A percentile compares a stretch with the other conserved stretches of the same genome.
These are phyloP conservation scores for Pseudomyrmex flavicornis DNA, from an alignment of 1,140 invertebrate species.

Conservation along the genomic window DNA sequence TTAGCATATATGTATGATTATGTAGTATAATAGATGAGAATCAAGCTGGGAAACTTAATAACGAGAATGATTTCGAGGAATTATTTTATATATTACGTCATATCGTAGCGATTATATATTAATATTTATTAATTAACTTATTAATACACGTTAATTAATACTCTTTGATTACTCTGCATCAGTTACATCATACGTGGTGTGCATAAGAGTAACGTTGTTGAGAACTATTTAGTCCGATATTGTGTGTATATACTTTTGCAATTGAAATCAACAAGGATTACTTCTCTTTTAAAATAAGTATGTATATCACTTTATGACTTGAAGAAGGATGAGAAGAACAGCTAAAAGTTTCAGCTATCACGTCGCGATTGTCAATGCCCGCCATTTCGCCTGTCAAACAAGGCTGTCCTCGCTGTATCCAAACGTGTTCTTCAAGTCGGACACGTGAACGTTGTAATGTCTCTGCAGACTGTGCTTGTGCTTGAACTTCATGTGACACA, in stretches of 20 bases:
- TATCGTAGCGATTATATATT: not conserved
- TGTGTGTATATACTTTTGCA: not conserved
- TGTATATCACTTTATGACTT: no score
- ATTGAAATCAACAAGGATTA: not conserved
- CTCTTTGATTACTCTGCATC: not conserved
- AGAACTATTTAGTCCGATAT: conserved; percentile 11
- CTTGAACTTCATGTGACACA: conserved; percentile 81
- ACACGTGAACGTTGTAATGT: conserved; percentile 76
- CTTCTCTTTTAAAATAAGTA: no score
- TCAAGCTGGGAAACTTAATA: no score
- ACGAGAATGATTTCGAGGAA: no score
- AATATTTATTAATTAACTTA: not conserved
- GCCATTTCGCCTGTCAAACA: conserved; percentile 55
- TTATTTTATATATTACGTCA: no score
- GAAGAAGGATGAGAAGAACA: no score
- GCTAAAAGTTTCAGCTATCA: not conserved
- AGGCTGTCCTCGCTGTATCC: not conserved
- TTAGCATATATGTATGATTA: no score
- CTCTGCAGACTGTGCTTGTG: conserved; percentile 82
- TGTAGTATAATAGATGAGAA: no score
- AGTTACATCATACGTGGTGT: not conserved
- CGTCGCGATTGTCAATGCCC: not conserved
- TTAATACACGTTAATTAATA: not conserved
- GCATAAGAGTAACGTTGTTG: not conserved
- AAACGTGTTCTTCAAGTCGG: conserved; percentile 15